Conservation (phyloP, 2,797 vertebrate species). For the Podarcis lilfordi region DNA sequence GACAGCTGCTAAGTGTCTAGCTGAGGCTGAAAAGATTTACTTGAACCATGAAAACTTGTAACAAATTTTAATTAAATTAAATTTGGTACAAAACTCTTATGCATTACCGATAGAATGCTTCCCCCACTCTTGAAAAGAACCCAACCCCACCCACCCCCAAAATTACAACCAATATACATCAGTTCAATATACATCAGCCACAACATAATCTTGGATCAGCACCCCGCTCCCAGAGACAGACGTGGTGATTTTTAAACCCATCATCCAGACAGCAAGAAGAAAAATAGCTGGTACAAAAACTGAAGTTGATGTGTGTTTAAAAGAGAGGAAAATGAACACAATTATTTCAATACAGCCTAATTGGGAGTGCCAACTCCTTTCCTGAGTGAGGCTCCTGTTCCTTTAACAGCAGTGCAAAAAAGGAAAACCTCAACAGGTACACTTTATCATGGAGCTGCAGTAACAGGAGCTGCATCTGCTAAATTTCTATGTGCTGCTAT, state of each 20-base stretch:
- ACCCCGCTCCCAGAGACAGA: constrained; percentile 72
- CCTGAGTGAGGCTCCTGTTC: background rate
- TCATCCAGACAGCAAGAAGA: constrained; percentile 74
- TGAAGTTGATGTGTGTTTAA: constrained; percentile 75
- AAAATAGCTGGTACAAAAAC: constrained; percentile 71
- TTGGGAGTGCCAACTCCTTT: background rate
- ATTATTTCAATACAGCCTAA: constrained; percentile 59
- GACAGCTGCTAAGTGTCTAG: constrained; percentile 74
- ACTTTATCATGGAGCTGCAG: background rate
- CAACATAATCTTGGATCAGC: constrained; percentile 80
- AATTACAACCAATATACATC: constrained; percentile 82
- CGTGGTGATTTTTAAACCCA: constrained; percentile 70
- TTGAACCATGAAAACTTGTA: constrained; percentile 83
- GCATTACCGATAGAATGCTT: constrained; percentile 81
- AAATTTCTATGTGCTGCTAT: background rate
- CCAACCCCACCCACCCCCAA: constrained; percentile 53
- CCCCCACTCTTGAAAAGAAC: constrained; percentile 73
- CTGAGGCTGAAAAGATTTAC: constrained; percentile 79
- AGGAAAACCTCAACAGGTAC: background rate
- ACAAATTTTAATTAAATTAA: constrained; percentile 84
- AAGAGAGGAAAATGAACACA: constrained; percentile 62
- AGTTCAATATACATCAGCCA: constrained; percentile 82
- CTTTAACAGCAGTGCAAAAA: background rate
- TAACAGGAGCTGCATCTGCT: background rate
- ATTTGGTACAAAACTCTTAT: constrained; percentile 83